phyloP scores from a whole-genome alignment of 2,888 invertebrate genomes.

The Melangyna quadrimaculata region DNA sequence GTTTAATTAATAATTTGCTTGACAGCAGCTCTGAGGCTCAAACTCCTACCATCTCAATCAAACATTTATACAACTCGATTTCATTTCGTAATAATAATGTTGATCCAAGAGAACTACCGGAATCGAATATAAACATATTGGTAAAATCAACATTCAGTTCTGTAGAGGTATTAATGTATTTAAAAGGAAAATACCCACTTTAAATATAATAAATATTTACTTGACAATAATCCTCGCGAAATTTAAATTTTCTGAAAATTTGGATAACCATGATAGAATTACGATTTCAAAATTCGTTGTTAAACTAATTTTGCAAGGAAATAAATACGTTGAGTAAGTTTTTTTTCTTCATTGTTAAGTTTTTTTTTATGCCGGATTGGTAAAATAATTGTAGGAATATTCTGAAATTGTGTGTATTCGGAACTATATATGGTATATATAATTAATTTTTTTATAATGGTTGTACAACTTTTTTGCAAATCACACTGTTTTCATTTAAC shows the following conservation, averaged over 20 bases:
- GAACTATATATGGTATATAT: too few species aligned
- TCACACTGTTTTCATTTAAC: too few species aligned
- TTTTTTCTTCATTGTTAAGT: too few species aligned
- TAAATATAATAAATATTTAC: not conserved
- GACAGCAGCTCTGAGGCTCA: too few species aligned
- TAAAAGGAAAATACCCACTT: not conserved
- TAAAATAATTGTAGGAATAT: too few species aligned
- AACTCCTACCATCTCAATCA: not conserved
- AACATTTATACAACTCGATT: not conserved
- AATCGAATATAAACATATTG: not conserved
- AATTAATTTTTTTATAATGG: too few species aligned
- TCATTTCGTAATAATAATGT: not conserved
- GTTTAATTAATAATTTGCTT: not conserved
- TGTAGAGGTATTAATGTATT: not conserved
- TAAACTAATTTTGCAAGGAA: conserved; percentile 10
- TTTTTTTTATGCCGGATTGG: too few species aligned
- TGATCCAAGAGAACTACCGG: not conserved
- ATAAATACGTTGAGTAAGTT: too few species aligned
- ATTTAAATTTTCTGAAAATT: not conserved
- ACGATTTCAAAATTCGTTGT: conserved; percentile 7
- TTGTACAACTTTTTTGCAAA: too few species aligned
- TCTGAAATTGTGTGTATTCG: too few species aligned
- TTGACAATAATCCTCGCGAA: conserved; percentile 5
- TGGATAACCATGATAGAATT: conserved; percentile 16
- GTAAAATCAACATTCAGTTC: conserved; percentile 19